Evolutionary conservation across 2,797 vertebrate species (phyloP).

Genomic region (Oceanodroma leucorhoa): DNA sequence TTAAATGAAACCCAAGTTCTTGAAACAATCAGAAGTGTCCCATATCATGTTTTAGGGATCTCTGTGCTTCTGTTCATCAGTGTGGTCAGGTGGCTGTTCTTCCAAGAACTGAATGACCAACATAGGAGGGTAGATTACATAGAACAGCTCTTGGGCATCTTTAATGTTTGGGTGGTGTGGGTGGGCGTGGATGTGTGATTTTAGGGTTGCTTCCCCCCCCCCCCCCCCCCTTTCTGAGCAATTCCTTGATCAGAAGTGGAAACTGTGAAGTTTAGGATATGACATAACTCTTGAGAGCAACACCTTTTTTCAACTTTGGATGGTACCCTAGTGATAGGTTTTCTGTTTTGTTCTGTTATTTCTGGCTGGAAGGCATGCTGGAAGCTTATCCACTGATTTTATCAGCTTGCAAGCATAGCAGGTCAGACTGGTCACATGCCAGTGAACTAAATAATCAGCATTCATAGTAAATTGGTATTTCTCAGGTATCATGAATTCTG

Average conservation of each 20-base stretch:
- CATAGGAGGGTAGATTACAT: not conserved
- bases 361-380: not conserved
- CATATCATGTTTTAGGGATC: not conserved
- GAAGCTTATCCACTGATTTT: not conserved
- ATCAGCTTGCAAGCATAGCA: not conserved
- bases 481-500: not conserved
- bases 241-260: not conserved
- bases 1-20: not conserved
- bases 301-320: not conserved
- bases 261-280: not conserved
- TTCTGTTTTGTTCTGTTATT: not conserved
- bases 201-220: not conserved
- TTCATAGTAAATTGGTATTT: not conserved
- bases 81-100: not conserved
- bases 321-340: not conserved
- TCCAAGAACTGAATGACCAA: not conserved
- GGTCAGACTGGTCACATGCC: not conserved
- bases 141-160: not conserved
- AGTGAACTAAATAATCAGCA: not conserved
- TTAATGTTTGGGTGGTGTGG: not conserved
- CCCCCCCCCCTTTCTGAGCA: not conserved
- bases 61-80: not conserved
- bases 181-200: not conserved
- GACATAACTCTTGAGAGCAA: not conserved
- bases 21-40: not conserved